These are phyloP conservation scores for Drosophila simulans DNA, from an alignment of 1,140 invertebrate species.

Conservation along the genomic window DNA sequence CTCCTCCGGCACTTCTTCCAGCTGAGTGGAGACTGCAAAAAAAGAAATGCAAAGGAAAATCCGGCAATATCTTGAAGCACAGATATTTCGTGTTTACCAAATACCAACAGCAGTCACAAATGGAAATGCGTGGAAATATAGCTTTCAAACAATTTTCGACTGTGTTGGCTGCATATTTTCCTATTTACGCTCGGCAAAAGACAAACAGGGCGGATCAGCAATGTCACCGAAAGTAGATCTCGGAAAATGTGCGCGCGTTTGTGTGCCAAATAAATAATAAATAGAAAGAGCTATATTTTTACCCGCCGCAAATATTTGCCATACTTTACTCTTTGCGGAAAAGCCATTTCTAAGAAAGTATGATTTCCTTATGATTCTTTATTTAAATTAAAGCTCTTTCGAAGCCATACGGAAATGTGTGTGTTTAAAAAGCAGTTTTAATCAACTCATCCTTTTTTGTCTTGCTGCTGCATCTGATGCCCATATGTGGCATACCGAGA, in stretches of 20 bases:
- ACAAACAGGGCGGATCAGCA: constrained; percentile 10
- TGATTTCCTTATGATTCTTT: no score
- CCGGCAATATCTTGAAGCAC: constrained; percentile 35
- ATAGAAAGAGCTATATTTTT: not conserved
- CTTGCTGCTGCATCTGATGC: not conserved
- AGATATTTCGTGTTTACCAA: constrained; percentile 50
- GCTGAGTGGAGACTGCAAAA: constrained; percentile 10
- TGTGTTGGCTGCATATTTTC: constrained; percentile 24
- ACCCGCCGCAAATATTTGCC: not conserved
- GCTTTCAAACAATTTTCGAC: constrained; percentile 33
- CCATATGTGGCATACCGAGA: not conserved
- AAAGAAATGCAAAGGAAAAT: constrained; percentile 2
- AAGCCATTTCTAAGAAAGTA: not conserved
- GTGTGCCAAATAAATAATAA: not conserved
- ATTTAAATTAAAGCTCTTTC: no score
- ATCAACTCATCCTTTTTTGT: not conserved
- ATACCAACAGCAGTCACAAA: constrained; percentile 32
- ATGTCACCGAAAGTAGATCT: constrained; percentile 7
- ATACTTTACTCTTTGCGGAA: not conserved
- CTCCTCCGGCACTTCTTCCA: constrained; percentile 16
- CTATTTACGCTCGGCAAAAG: constrained; percentile 2
- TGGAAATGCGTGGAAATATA: constrained; percentile 32
- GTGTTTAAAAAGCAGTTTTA: not conserved
- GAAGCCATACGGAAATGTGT: no score
- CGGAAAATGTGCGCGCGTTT: not conserved